Base-by-base conservation (phyloP, 1,140 invertebrate species). In the Drosophila pachea region DNA sequence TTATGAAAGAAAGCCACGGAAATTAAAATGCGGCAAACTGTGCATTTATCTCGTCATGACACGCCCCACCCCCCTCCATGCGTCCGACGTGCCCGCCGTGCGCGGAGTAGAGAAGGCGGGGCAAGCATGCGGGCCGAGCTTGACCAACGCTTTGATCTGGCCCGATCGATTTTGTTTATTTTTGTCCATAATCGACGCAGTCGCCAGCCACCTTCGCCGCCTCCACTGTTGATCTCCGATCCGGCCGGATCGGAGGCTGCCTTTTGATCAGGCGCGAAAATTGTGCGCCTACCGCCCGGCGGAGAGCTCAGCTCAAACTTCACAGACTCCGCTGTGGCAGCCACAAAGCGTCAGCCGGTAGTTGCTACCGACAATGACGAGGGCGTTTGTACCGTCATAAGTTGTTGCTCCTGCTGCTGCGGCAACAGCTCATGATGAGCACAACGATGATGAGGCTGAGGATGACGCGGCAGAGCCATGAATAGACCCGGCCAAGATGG, bases 201-300 rank as follows among this genome's bases (percentile, higher is more conserved):
- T 49, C 58, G 42, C 49, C 53, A 59, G 76, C 59, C 59, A 56
- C 56, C 60, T 64, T 43, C 58, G 45, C 43, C 47, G 33, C 72
- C 73, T 33, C 29, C 68, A 29, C 36, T 59, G 31, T 12, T 7
- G 55, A 65, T 61, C 68, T 7, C 49, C 38, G 40, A 40, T 29
- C n/a, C n/a, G n/a, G 22, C 33, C 35, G 36, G 52, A 60, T 47
- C 47, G 68, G 64, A 66, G 76, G 68, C 76, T 68, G 60, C 50
- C 79, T 84, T 84, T 84, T 84, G 79, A 84, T 79, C 73, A 76
- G 81, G 81, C 81, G 81, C 81, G 74, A 86, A 86, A 86, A 81
- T 77, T 86, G 77, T 86, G 69, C 73, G 66, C 63, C 75, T 77
- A 68, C 72, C 59, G 56, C n/a, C 42, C 32, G 54, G 49, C 38